phyloP scores from a whole-genome alignment of 2,113 vertebrate species.

The Microcebus griseorufus region DNA sequence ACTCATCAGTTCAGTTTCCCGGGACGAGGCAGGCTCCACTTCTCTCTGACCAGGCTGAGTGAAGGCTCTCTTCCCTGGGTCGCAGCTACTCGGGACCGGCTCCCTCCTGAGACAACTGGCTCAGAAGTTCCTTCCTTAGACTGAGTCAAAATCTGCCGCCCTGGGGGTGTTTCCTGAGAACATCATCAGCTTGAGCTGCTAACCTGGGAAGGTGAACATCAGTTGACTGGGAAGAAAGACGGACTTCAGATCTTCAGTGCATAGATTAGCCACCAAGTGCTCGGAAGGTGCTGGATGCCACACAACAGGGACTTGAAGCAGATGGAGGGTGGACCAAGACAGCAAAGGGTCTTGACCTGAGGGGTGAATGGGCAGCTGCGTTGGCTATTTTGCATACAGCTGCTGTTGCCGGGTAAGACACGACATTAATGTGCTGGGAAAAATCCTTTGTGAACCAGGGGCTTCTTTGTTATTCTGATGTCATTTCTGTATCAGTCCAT shows the following conservation, averaged over 20 bases:
- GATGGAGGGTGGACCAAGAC: no score
- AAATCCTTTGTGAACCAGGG: not conserved
- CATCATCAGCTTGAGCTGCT: not conserved
- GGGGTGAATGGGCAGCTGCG: not conserved
- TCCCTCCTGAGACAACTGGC: no score
- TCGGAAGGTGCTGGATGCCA: not conserved
- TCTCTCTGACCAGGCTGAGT: not conserved
- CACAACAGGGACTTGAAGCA: not conserved
- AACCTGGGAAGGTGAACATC: not conserved
- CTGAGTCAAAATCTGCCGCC: not conserved
- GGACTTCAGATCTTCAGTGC: not conserved
- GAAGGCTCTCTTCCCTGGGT: not conserved
- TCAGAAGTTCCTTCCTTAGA: not conserved
- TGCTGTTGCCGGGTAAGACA: not conserved
- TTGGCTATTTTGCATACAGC: not conserved
- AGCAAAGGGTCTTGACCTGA: not conserved
- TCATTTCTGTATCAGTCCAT: not conserved
- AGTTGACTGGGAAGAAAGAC: not conserved
- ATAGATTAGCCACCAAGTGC: not conserved
- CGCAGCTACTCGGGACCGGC: not conserved
- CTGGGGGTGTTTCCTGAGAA: not conserved
- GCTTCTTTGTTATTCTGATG: not conserved
- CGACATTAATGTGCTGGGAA: not conserved
- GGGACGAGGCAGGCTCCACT: not conserved
- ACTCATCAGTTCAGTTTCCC: not conserved